phyloP scores from a whole-genome alignment of 2,888 invertebrate genomes.

The Apamea epomidion region DNA sequence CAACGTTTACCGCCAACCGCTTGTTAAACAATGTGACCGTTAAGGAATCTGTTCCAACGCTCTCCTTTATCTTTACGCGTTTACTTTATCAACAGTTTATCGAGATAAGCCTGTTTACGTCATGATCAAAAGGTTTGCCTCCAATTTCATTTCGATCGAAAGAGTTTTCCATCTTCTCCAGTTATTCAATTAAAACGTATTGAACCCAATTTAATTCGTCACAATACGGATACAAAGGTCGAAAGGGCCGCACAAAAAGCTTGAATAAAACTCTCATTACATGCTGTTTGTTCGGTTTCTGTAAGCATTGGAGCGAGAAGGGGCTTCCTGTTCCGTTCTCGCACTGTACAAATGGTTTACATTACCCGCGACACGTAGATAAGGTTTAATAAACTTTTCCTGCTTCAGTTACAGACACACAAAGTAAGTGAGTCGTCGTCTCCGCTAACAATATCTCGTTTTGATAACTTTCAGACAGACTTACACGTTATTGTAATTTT shows the following conservation, averaged over 20 bases:
- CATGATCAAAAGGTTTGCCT: constrained; percentile 31
- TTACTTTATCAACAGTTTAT: constrained; percentile 64
- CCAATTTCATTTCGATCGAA: constrained; percentile 34
- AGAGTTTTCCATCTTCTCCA: constrained; percentile 25
- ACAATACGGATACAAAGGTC: constrained; percentile 75
- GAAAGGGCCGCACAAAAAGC: constrained; percentile 82
- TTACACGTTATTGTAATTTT: constrained; percentile 53
- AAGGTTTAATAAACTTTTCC: constrained; percentile 73
- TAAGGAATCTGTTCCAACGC: constrained; percentile 68
- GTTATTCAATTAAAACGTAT: constrained; percentile 63
- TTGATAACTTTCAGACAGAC: constrained; percentile 52
- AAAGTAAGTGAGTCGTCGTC: constrained; percentile 46
- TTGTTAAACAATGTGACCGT: constrained; percentile 70
- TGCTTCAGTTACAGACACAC: constrained; percentile 61
- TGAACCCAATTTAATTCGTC: constrained; percentile 69
- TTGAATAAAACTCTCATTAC: constrained; percentile 81
- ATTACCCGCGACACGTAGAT: constrained; percentile 68
- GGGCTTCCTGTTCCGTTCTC: constrained; percentile 84
- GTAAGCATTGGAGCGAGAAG: constrained; percentile 78
- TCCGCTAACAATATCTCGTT: constrained; percentile 57
- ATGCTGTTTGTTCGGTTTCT: constrained; percentile 81
- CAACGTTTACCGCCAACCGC: constrained; percentile 64
- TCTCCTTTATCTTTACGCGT: constrained; percentile 69
- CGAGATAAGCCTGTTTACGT: constrained; percentile 48
- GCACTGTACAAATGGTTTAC: constrained; percentile 67